phyloP scores from a whole-genome alignment of 2,888 invertebrate genomes.

The Cacoxenus indagator region DNA sequence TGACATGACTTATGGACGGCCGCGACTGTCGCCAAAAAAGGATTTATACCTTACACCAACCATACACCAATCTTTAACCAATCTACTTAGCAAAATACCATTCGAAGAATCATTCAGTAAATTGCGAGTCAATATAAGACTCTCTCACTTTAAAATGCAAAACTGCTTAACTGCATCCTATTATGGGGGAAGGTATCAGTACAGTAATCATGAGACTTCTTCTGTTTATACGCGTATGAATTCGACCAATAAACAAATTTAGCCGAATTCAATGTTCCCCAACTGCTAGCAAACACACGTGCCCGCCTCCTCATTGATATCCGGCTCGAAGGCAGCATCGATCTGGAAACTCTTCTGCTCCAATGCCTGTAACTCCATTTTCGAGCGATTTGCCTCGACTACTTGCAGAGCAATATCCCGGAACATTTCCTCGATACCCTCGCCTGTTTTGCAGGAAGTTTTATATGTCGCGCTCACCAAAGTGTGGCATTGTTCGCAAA shows the following conservation, averaged over 20 bases:
- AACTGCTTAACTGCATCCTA: no score
- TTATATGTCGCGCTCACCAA: constrained; percentile 89
- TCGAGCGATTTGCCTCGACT: constrained; percentile 84
- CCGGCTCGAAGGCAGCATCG: constrained; percentile 73
- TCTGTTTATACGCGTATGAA: no score
- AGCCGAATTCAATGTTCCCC: constrained; percentile 66
- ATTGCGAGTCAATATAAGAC: no score
- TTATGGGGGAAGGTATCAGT: no score
- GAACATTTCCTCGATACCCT: constrained; percentile 93
- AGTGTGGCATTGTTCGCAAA: constrained; percentile 93
- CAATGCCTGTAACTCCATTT: constrained; percentile 84
- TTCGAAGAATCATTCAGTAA: no score
- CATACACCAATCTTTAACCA: no score
- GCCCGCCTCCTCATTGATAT: constrained; percentile 70
- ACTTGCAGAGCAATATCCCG: constrained; percentile 86
- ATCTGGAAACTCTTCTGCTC: constrained; percentile 85
- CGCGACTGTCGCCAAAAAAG: no score
- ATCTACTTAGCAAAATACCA: no score
- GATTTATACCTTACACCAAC: no score
- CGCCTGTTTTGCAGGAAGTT: constrained; percentile 90
- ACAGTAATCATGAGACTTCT: no score
- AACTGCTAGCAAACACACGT: constrained; percentile 69
- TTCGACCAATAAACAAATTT: constrained; percentile 29
- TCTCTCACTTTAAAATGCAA: no score
- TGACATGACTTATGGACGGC: no score